Evolutionary conservation across 1,140 invertebrate genomes (phyloP).

Genomic region (Leptoteleia sp.): DNA sequence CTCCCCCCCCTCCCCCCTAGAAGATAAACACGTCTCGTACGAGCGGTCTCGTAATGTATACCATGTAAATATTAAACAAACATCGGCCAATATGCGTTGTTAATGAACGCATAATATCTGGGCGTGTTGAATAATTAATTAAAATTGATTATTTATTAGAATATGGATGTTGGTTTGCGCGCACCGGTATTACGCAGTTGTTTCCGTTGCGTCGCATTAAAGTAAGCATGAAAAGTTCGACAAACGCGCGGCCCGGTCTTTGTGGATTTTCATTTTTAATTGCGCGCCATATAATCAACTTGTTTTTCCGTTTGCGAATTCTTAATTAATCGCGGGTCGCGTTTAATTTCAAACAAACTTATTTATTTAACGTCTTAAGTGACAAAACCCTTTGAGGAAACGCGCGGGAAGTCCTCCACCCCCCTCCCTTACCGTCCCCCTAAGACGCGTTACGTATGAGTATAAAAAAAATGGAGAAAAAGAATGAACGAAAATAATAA

Average conservation of each 20-base stretch:
- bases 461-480: too few relatives aligned
- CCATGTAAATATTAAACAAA: neutral
- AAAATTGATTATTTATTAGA: conserved; percentile 22
- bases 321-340: neutral
- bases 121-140: conserved; percentile 4
- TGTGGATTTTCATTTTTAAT: conserved; percentile 5
- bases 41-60: too few relatives aligned
- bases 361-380: neutral
- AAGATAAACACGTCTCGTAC: too few relatives aligned
- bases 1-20: too few relatives aligned
- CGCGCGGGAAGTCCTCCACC: too few relatives aligned
- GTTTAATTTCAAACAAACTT: neutral
- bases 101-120: conserved; percentile 16
- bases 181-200: conserved; percentile 3
- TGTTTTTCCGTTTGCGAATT: neutral
- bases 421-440: too few relatives aligned
- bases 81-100: conserved; percentile 3
- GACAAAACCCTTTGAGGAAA: too few relatives aligned
- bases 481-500: too few relatives aligned
- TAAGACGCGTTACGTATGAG: too few relatives aligned
- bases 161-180: conserved; percentile 5
- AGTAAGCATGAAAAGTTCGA: neutral
- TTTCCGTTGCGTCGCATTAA: conserved; percentile 1
- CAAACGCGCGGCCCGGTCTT: too few relatives aligned
- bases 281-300: neutral